Evolutionary conservation across 2,888 invertebrate genomes (phyloP).

Genomic region (Argyresthia goedartella): DNA sequence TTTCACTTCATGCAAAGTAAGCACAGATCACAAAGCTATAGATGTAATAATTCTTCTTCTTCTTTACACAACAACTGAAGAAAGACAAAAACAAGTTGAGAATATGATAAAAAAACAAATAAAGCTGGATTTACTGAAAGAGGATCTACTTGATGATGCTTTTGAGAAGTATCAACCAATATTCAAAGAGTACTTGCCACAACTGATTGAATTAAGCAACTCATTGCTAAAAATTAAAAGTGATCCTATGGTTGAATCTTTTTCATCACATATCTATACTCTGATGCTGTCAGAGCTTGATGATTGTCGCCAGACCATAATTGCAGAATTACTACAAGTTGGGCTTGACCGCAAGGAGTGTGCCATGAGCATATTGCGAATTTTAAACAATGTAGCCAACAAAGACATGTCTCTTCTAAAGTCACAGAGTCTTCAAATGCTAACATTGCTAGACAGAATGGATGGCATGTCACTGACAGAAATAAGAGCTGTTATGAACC

Average conservation of each 20-base stretch:
- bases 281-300: slow-evolving; percentile 54
- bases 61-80: slow-evolving; percentile 71
- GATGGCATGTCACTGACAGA: slow-evolving; percentile 80
- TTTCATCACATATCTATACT: slow-evolving; percentile 71
- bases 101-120: slow-evolving; percentile 74
- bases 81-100: slow-evolving; percentile 73
- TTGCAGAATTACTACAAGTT: slow-evolving; percentile 50
- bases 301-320: slow-evolving; percentile 45
- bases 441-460: slow-evolving; percentile 80
- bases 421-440: slow-evolving; percentile 71
- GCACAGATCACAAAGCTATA: slow-evolving; percentile 73
- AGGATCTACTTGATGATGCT: slow-evolving; percentile 65
- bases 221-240: slow-evolving; percentile 60
- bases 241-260: slow-evolving; percentile 65
- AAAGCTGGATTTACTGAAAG: slow-evolving; percentile 70
- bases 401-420: slow-evolving; percentile 59
- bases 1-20: slow-evolving; percentile 58
- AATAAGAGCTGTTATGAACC: slow-evolving; percentile 81
- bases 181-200: slow-evolving; percentile 65
- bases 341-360: slow-evolving; percentile 47
- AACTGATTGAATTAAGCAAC: slow-evolving; percentile 68
- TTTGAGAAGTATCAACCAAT: slow-evolving; percentile 69
- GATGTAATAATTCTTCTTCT: slow-evolving; percentile 78
- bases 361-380: slow-evolving; percentile 39
- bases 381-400: slow-evolving; percentile 47